Conservation (phyloP, 2,797 vertebrate species). For the Prionace glauca region DNA sequence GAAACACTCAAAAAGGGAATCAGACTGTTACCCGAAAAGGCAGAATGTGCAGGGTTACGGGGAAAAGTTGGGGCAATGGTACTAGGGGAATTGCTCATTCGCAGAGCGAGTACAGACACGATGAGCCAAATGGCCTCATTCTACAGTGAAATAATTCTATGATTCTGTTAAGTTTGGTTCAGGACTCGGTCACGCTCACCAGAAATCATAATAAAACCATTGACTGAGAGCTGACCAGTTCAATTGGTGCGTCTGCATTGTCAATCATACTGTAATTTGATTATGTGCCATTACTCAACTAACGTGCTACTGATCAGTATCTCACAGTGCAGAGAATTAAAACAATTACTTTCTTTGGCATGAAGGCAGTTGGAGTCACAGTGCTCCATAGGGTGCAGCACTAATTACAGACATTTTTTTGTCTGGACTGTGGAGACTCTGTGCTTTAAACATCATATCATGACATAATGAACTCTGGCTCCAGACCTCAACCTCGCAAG, state of each 20-base stretch:
- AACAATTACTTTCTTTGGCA: slow-evolving; percentile 18
- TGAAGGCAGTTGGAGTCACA: not conserved
- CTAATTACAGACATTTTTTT: slow-evolving; percentile 14
- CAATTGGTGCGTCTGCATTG: not conserved
- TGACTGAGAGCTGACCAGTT: not conserved
- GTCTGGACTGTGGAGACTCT: not conserved
- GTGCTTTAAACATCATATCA: not conserved
- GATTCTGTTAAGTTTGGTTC: not conserved
- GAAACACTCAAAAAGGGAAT: too few species aligned
- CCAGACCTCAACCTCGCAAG: not conserved
- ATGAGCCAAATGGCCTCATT: not conserved
- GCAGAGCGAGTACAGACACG: not conserved
- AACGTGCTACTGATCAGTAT: not conserved
- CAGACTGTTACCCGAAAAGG: too few species aligned
- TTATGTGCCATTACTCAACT: not conserved
- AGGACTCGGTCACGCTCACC: not conserved
- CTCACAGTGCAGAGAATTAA: slow-evolving; percentile 18
- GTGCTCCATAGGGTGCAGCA: not conserved
- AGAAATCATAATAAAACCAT: not conserved
- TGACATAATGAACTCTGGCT: not conserved
- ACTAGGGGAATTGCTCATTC: not conserved
- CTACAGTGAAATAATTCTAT: not conserved
- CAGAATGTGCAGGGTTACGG: not conserved
- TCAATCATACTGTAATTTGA: not conserved
- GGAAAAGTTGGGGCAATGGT: not conserved